Evolutionary conservation across 2,113 vertebrate genomes (phyloP), one percentile per base, ranked within the genome.

Genomic region (Pelobates fuscus): DNA sequence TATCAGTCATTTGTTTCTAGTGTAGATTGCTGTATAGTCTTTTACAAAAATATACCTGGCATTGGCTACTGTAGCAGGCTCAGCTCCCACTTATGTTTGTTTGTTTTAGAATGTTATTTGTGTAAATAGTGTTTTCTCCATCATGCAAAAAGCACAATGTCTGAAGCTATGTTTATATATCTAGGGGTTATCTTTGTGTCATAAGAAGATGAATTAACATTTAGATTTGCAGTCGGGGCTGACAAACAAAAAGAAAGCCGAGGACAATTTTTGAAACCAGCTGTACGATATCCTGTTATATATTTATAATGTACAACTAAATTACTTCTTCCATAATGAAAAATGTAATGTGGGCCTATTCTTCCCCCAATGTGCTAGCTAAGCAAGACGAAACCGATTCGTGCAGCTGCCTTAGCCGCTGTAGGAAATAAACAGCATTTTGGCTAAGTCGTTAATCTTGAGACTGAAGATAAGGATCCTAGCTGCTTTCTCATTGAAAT

Each of bases 401-500:
- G 23, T 32, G 57, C 26, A 18, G 61, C 29, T 63, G 59, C 60
- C 44, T 72, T 27, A 14, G 58, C 46, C 44, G 20, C 25, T 30
- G 72, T 44, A 60, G 43, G 37, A 61, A 61, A 60, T 68, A 68
- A 77, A 67, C 57, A 61, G 18, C 27, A 77, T 77, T 77, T 60
- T 41, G 63, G 27, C 64, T 61, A 23, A 67, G 65, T 77, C 73
- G 21, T 77, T 77, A 61, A 77, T 77, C 73, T 77, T 68, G 8
- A 23, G 20, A 67, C 24, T 49, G 55, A 68, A 68, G 73, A 77
- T 77, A 68, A 77, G 65, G 46, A 60, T 68, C 30, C 43, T 52
- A 43, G 21, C 65, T 68, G 64, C 57, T 77, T 15, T 61, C 73
- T 77, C 66, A 77, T 77, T 77, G 64, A 60, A 57, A 77, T 68